phyloP scores from a whole-genome alignment of 2,113 vertebrate genomes.

The Etheostoma spectabile region DNA sequence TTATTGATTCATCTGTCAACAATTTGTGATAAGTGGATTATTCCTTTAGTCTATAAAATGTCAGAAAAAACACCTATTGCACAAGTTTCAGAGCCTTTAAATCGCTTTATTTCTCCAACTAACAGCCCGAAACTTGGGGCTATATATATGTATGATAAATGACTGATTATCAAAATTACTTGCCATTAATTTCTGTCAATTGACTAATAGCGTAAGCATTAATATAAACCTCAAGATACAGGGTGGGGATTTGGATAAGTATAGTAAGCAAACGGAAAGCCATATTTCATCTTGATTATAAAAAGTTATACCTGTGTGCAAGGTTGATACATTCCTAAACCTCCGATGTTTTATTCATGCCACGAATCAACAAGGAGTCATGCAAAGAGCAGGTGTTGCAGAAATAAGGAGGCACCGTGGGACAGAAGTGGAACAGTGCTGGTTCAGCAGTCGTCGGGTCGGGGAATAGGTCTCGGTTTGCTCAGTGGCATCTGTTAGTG shows the following conservation, averaged over 20 bases:
- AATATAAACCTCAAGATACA: not conserved
- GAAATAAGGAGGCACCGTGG: slow-evolving; percentile 31
- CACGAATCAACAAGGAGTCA: slow-evolving; percentile 37
- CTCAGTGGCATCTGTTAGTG: slow-evolving; percentile 33
- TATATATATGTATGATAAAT: too few species aligned
- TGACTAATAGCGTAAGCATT: not conserved
- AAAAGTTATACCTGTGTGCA: not conserved
- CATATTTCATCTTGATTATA: not conserved
- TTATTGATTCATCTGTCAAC: not conserved
- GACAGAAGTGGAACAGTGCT: slow-evolving; percentile 52
- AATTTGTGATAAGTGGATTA: not conserved
- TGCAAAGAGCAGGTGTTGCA: slow-evolving; percentile 32
- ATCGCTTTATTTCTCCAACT: not conserved
- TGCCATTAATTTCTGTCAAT: not conserved
- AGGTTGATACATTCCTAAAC: slow-evolving; percentile 1
- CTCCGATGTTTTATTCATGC: slow-evolving; percentile 49
- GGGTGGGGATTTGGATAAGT: not conserved
- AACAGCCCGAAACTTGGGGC: not conserved
- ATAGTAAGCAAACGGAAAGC: not conserved
- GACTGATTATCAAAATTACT: not conserved
- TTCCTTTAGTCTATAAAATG: not conserved
- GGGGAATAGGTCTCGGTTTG: not conserved
- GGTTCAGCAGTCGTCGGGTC: slow-evolving; percentile 44
- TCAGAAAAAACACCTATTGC: not conserved
- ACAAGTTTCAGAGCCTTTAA: not conserved